Conservation (phyloP, 2,888 invertebrate genomes). For the Cosmia pyralina region DNA sequence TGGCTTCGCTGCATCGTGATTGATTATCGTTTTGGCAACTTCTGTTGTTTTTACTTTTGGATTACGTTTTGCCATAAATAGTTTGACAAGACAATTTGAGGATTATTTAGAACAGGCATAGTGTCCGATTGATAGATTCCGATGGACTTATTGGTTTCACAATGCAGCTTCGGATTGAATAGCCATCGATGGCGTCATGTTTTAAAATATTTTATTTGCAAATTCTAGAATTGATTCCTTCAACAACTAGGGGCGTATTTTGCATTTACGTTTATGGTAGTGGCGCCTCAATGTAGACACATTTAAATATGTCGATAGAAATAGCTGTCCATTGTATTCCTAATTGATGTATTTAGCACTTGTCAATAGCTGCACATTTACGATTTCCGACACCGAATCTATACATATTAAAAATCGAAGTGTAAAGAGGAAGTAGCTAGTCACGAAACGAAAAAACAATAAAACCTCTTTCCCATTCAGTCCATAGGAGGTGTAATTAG, state of each 20-base stretch:
- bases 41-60: neutral
- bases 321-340: constrained; percentile 61
- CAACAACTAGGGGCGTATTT: constrained; percentile 33
- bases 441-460: constrained; percentile 56
- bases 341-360: constrained; percentile 53
- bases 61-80: neutral
- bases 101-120: neutral
- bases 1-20: constrained; percentile 32
- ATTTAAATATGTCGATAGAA: constrained; percentile 59
- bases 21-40: constrained; percentile 24
- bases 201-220: constrained; percentile 28
- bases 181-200: constrained; percentile 8
- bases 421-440: constrained; percentile 44
- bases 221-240: constrained; percentile 24
- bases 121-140: constrained; percentile 6
- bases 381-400: constrained; percentile 46
- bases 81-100: neutral
- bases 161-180: constrained; percentile 6
- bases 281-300: constrained; percentile 50
- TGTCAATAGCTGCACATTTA: constrained; percentile 53
- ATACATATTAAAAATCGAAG: constrained; percentile 29
- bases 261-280: constrained; percentile 44
- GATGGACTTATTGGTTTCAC: neutral
- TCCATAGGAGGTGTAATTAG: constrained; percentile 66
- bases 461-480: constrained; percentile 49